Evolutionary conservation across 2,797 vertebrate genomes (phyloP).

Genomic region (Moxostoma hubbsi): DNA sequence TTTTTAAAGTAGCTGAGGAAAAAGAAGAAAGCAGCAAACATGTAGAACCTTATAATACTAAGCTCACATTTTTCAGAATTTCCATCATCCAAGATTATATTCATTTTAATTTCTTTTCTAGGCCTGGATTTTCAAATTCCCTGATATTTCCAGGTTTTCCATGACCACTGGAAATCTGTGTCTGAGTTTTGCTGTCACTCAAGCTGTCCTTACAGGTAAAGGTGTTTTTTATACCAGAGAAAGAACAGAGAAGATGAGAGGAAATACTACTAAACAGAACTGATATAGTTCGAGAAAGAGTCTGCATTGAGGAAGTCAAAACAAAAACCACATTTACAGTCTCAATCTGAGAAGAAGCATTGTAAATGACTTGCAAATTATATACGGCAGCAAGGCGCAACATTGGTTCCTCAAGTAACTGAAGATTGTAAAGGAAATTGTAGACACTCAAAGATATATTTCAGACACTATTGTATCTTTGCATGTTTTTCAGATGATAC

Average conservation of each 20-base stretch:
- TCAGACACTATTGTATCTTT: conserved; percentile 1
- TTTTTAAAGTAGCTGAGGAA: conserved; percentile 92
- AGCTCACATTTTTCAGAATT: too few species aligned
- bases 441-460: conserved; percentile 14
- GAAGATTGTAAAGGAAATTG: conserved; percentile 32
- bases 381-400: neutral
- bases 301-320: neutral
- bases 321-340: neutral
- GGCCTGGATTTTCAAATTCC: too few species aligned
- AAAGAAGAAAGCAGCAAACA: neutral
- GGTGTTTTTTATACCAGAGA: neutral
- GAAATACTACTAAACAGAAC: neutral
- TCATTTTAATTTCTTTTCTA: too few species aligned
- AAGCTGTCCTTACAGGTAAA: conserved; percentile 1
- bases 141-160: too few species aligned
- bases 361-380: neutral
- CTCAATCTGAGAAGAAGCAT: conserved; percentile 2
- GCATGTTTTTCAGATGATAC: neutral
- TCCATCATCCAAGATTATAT: too few species aligned
- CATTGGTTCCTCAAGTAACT: neutral
- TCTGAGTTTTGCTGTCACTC: neutral
- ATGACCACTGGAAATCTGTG: neutral
- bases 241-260: neutral
- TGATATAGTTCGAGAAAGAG: neutral
- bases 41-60: neutral